Evolutionary conservation across 1,140 invertebrate genomes (phyloP).

Genomic region (Eurosta solidaginis): DNA sequence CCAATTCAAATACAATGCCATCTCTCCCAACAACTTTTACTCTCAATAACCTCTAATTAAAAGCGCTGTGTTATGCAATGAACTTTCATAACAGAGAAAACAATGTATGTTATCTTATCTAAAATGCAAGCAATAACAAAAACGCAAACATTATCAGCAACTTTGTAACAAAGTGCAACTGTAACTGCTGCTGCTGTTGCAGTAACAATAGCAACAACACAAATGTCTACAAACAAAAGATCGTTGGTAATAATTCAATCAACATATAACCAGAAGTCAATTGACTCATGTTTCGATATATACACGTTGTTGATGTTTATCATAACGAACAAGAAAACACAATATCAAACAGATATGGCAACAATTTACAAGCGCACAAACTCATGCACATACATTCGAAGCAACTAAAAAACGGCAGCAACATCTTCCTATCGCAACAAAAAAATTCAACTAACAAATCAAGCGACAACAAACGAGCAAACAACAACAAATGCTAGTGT

Average conservation of each 20-base stretch:
- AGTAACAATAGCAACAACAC: not conserved
- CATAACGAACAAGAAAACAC: not conserved
- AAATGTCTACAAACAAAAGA: not conserved
- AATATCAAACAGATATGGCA: not conserved
- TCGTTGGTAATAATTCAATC: conserved; percentile 31
- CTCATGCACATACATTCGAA: not conserved
- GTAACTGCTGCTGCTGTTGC: not conserved
- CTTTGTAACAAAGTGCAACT: not conserved
- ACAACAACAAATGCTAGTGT: too few relatives aligned
- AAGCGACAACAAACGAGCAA: not conserved
- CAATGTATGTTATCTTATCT: too few relatives aligned
- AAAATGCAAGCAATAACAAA: not conserved
- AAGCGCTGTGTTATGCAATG: not conserved
- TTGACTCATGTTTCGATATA: conserved; percentile 14
- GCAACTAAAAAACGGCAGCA: not conserved
- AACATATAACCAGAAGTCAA: conserved; percentile 31
- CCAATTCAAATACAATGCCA: too few relatives aligned
- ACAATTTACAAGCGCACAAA: too few relatives aligned
- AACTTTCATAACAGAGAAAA: not conserved
- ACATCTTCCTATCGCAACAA: not conserved
- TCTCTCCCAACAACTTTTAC: conserved; percentile 24
- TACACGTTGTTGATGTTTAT: conserved; percentile 20
- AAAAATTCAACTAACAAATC: not conserved
- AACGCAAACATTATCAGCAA: not conserved
- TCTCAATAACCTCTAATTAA: not conserved